Conservation (phyloP, 2,113 vertebrate genomes). For the Rhodinocichla rosea region DNA sequence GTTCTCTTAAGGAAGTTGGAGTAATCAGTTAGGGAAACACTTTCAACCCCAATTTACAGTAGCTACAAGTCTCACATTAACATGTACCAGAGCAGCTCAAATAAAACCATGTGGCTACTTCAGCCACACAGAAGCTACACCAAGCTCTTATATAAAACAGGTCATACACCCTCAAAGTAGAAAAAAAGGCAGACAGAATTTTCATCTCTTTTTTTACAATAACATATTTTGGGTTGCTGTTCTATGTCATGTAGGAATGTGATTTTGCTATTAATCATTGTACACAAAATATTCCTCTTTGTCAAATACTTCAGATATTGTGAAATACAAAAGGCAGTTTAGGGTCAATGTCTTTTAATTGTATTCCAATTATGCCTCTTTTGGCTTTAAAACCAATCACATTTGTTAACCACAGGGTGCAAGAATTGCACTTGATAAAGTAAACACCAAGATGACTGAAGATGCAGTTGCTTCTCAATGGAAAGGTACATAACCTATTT, state of each 20-base stretch:
- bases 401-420: background rate
- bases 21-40: background rate
- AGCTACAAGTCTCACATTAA: background rate
- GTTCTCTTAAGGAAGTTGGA: background rate
- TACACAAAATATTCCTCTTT: background rate
- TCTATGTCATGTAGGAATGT: background rate
- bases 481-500: background rate
- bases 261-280: background rate
- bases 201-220: background rate
- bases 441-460: background rate
- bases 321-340: constrained; percentile 1
- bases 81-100: background rate
- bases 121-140: background rate
- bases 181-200: background rate
- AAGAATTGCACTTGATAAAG: background rate
- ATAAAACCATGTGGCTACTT: background rate
- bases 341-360: background rate
- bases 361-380: background rate
- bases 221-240: background rate
- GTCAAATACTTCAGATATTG: background rate
- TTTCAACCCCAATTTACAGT: background rate
- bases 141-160: background rate
- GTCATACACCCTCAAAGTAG: background rate
- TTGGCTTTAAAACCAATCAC: background rate
- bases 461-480: background rate